Conservation (phyloP, 2,797 vertebrate species). For the Lemur catta region DNA sequence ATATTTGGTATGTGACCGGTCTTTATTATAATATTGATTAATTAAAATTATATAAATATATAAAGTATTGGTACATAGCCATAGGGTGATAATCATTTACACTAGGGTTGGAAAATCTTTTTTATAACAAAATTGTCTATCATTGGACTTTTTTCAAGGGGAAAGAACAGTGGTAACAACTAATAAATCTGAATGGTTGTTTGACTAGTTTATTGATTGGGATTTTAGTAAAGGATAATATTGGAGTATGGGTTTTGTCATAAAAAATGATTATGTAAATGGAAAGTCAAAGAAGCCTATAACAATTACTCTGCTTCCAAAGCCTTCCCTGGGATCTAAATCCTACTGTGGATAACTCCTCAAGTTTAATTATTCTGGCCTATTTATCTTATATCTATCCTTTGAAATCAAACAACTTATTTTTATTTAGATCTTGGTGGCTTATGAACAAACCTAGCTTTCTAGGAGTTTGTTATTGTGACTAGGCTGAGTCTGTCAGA, state of each 20-base stretch:
- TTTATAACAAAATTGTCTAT: conserved; percentile 12
- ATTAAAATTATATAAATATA: conserved; percentile 21
- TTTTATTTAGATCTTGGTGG: background rate
- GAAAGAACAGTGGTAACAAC: background rate
- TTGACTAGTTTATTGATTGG: background rate
- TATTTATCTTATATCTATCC: background rate
- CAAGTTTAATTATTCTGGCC: background rate
- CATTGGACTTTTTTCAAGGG: background rate
- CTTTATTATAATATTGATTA: conserved; percentile 29
- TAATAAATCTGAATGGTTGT: background rate
- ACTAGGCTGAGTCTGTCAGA: background rate
- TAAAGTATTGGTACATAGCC: background rate
- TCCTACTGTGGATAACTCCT: background rate
- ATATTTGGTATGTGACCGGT: background rate
- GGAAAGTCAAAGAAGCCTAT: background rate
- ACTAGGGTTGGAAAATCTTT: background rate
- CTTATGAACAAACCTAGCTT: background rate
- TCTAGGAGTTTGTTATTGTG: background rate
- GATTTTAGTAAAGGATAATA: conserved; percentile 40
- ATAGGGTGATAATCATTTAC: background rate
- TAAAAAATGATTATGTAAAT: conserved; percentile 12
- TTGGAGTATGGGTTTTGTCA: background rate
- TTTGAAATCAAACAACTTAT: background rate
- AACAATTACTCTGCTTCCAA: conserved; percentile 24
- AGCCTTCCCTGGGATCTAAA: background rate